A percentile compares a stretch with the other conserved stretches of the same genome.
phyloP scores from a whole-genome alignment of 2,888 invertebrate species.

The Lissonota sp. region DNA sequence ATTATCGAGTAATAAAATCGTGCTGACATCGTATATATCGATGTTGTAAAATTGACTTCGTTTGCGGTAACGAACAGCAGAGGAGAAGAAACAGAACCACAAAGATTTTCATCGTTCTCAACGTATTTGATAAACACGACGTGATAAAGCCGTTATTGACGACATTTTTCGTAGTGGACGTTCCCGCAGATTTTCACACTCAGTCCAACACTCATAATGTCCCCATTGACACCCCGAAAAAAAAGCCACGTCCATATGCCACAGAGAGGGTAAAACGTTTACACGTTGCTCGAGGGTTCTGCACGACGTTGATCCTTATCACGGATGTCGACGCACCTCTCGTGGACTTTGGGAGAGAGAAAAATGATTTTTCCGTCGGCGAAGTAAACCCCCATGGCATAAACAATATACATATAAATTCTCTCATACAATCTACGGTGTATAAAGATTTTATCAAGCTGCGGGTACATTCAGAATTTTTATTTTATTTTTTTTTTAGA shows the following conservation, averaged over 20 bases:
- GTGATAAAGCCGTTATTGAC: slow-evolving; percentile 27
- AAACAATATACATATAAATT: slow-evolving; percentile 32
- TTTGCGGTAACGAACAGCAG: slow-evolving; percentile 1
- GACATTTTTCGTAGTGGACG: slow-evolving; percentile 14
- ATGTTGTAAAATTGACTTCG: slow-evolving; percentile 12
- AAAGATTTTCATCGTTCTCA: slow-evolving; percentile 26
- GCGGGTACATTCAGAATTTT: slow-evolving; percentile 73
- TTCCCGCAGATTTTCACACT: slow-evolving; percentile 36
- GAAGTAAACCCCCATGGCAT: slow-evolving; percentile 68
- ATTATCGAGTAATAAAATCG: no score
- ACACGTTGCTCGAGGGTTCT: slow-evolving; percentile 48
- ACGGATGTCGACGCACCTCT: slow-evolving; percentile 72
- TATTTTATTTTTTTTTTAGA: no score
- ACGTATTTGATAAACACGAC: slow-evolving; percentile 12
- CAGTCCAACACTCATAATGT: slow-evolving; percentile 36
- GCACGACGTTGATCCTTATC: slow-evolving; percentile 75
- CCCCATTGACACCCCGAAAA: slow-evolving; percentile 30
- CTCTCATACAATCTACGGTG: neutral
- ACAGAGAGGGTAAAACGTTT: slow-evolving; percentile 24
- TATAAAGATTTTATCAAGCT: slow-evolving; percentile 56
- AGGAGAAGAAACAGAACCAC: slow-evolving; percentile 20
- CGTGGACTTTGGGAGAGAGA: slow-evolving; percentile 58
- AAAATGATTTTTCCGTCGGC: slow-evolving; percentile 45
- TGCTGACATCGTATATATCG: no score
- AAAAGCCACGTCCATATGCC: slow-evolving; percentile 6